Percentiles rank a stretch among this genome's conserved stretches.
Evolutionary conservation across 2,888 invertebrate genomes (phyloP).

Genomic region (Rhagonycha fulva): DNA sequence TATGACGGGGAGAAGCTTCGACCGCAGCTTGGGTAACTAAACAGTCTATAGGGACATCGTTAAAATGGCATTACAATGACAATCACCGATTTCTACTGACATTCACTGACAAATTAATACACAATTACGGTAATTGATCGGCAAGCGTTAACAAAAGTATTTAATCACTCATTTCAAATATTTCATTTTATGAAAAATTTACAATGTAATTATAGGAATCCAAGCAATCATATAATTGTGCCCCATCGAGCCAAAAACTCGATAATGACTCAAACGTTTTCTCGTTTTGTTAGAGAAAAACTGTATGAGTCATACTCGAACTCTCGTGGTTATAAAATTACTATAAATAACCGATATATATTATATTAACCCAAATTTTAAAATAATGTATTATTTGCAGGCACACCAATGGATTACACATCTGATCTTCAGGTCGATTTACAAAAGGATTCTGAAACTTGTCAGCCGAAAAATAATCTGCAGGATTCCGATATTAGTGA

Average conservation of each 20-base stretch:
- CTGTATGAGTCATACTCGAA: no score
- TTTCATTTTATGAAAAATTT: no score
- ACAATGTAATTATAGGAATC: no score
- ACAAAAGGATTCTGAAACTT: constrained; percentile 11
- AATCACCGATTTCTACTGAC: constrained; percentile 28
- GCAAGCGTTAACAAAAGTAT: constrained; percentile 9
- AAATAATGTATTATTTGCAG: not conserved
- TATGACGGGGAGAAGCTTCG: constrained; percentile 11
- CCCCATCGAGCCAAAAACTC: no score
- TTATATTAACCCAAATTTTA: no score
- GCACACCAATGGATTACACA: constrained; percentile 10
- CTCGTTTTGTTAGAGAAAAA: no score
- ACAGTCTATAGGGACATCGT: constrained; percentile 39
- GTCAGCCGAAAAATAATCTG: constrained; percentile 1
- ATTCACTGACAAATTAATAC: constrained; percentile 33
- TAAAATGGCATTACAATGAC: constrained; percentile 40
- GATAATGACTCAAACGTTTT: no score
- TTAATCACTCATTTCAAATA: not conserved
- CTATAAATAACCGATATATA: no score
- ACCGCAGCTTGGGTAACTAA: constrained; percentile 26
- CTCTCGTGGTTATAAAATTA: no score
- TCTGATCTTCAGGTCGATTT: constrained; percentile 39
- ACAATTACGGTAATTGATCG: constrained; percentile 30
- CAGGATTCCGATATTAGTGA: constrained; percentile 60
- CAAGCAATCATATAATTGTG: no score